Conservation (phyloP, 2,113 vertebrate genomes). For the Podarcis muralis region DNA sequence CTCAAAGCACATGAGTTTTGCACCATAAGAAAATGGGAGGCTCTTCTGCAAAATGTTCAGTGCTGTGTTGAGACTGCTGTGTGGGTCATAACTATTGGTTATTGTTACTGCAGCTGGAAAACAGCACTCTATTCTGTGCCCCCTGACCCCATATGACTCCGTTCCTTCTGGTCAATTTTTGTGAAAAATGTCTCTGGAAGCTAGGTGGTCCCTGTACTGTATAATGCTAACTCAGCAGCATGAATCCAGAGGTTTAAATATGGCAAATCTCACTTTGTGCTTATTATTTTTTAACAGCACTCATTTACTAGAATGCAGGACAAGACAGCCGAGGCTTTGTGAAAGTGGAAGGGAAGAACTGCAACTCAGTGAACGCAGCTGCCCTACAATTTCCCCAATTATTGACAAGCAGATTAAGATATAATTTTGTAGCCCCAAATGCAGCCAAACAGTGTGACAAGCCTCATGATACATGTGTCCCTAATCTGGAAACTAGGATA, state of each 20-base stretch:
- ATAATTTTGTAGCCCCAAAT: background rate
- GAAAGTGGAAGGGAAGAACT: background rate
- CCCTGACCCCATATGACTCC: background rate
- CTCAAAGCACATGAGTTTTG: background rate
- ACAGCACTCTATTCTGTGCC: background rate
- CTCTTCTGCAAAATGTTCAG: background rate
- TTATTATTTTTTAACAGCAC: too few relatives aligned
- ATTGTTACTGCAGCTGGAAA: too few relatives aligned
- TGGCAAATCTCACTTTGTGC: too few relatives aligned
- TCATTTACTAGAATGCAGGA: background rate
- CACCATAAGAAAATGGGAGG: background rate
- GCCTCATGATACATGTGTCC: background rate
- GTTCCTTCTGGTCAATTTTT: background rate
- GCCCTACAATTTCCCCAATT: background rate
- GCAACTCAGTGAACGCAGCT: background rate
- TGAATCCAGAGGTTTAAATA: background rate
- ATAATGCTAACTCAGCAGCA: background rate
- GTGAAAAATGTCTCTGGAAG: background rate
- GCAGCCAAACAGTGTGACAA: background rate
- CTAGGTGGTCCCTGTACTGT: too few relatives aligned
- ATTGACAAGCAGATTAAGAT: background rate
- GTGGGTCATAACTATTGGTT: too few relatives aligned
- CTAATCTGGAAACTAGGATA: background rate
- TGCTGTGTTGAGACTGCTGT: too few relatives aligned
- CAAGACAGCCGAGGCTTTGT: background rate